Evolutionary conservation across 2,888 invertebrate genomes (phyloP).

Genomic region (Anthoptus insignis): DNA sequence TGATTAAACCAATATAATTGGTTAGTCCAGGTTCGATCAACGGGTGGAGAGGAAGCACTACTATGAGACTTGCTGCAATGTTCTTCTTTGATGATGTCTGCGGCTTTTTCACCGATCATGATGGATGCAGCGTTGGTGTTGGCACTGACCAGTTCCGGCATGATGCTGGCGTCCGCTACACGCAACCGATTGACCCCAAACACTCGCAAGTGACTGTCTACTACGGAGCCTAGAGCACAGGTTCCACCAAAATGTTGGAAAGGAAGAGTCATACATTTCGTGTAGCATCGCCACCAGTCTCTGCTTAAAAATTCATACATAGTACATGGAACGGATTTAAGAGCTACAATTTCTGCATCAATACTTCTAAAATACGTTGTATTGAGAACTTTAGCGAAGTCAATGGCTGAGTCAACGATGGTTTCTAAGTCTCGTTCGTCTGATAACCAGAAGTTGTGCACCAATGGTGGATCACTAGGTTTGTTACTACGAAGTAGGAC

Average conservation of each 20-base stretch:
- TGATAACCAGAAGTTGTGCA: slow-evolving; percentile 51
- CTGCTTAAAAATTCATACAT: slow-evolving; percentile 86
- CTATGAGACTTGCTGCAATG: not conserved
- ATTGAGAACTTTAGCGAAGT: slow-evolving; percentile 55
- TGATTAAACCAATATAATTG: not conserved
- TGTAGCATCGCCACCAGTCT: slow-evolving; percentile 88
- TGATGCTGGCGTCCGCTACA: slow-evolving; percentile 55
- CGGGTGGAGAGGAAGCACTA: not conserved
- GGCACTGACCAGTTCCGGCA: slow-evolving; percentile 52
- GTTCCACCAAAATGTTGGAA: slow-evolving; percentile 83
- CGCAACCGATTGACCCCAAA: slow-evolving; percentile 51
- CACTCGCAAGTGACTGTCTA: slow-evolving; percentile 53
- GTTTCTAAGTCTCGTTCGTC: slow-evolving; percentile 54
- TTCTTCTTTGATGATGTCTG: slow-evolving; percentile 47
- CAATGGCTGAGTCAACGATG: slow-evolving; percentile 51
- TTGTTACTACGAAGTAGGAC: slow-evolving; percentile 53
- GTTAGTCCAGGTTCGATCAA: not conserved
- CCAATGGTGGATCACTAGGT: slow-evolving; percentile 53
- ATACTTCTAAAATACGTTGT: slow-evolving; percentile 55
- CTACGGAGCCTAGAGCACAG: slow-evolving; percentile 52
- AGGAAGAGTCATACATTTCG: slow-evolving; percentile 79
- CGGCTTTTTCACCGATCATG: slow-evolving; percentile 55
- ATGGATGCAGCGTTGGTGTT: slow-evolving; percentile 55
- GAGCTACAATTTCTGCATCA: slow-evolving; percentile 52
- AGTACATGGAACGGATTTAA: slow-evolving; percentile 74